These are phyloP conservation scores for Drosophila quinaria DNA, from an alignment of 2,888 invertebrate genomes.

Conservation along the genomic window DNA sequence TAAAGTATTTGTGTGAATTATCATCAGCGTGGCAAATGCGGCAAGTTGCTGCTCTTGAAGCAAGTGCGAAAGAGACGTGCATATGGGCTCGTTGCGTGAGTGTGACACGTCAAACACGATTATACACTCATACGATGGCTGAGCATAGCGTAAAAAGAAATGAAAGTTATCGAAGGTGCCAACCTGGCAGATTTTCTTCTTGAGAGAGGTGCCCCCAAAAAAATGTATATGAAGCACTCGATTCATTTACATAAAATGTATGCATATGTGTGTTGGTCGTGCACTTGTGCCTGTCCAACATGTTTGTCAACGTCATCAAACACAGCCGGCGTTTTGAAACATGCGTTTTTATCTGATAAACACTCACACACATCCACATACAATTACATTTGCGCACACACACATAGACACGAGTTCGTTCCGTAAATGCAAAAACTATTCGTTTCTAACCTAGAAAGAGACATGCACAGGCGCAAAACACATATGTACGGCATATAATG, in stretches of 20 bases:
- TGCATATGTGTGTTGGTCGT: conserved; percentile 18
- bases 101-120: conserved; percentile 77
- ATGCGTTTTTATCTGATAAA: conserved; percentile 58
- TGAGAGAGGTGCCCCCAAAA: conserved; percentile 23
- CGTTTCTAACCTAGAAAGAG: conserved; percentile 71
- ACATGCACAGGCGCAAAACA: conserved; percentile 51
- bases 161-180: conserved; percentile 85
- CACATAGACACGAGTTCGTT: conserved; percentile 35
- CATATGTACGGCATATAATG: conserved; percentile 13
- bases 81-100: conserved; percentile 56
- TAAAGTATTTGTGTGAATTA: conserved; percentile 53
- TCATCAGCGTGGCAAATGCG: conserved; percentile 73
- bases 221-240: conserved; percentile 10
- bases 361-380: conserved; percentile 25
- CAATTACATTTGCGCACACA: conserved; percentile 16
- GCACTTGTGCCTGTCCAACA: conserved; percentile 1
- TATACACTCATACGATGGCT: conserved; percentile 45
- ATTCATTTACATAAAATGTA: conserved; percentile 26
- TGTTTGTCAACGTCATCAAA: conserved; percentile 51
- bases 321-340: conserved; percentile 59
- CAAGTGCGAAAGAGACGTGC: conserved; percentile 66
- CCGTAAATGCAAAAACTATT: conserved; percentile 44
- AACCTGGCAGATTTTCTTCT: conserved; percentile 84
- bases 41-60: conserved; percentile 49
- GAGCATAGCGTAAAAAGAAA: conserved; percentile 65